Base-by-base conservation (phyloP, 2,797 vertebrate species). In the Caiman crocodilus region DNA sequence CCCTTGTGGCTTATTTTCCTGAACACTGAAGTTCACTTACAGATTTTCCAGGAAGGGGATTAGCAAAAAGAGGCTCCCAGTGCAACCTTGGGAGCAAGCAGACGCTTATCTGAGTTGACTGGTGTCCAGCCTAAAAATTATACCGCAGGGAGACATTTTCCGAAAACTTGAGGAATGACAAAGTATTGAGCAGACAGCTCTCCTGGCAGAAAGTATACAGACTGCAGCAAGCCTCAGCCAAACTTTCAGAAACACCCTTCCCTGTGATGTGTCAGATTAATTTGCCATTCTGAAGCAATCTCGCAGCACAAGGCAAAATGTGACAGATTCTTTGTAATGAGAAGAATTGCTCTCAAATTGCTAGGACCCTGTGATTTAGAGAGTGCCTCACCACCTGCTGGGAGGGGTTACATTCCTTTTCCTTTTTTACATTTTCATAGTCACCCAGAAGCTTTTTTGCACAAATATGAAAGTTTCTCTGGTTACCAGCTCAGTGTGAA, bases 401-500 rank as follows among this genome's bases (percentile, higher is more conserved):
- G 16, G 59, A 79, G 75, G 57, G 14, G 73, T 14, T 14, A 63
- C 3, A 11, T 50, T 7, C 42, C 64, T 14, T 16, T 55, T 10
- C 42, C 59, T 21, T 30, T 64, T 64, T 64, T 82, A 79, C 11
- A 50, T 35, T 57, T 73, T 35, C 71, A 81, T 73, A 64, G 55
- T 28, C 23, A 81, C 35, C 83, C 71, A 63, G 60, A 61, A 94
- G 87, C 77, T 90, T 83, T 89, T 78, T 61, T 80, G 77, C 73
- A 93, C 87, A 87, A 90, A 85, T 90, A 93, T 85, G 76, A 67
- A 93, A 76, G 42, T 58, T 89, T 78, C 81, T 83, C 75, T 85
- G 58, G 78, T 78, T 67, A 78, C 25, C 64, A 73, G 23, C 64
- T 85, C 75, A 42, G 65, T 71, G 35, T 28, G 71, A 76, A 76